A percentile compares a stretch with the other conserved stretches of the same genome.
phyloP scores from a whole-genome alignment of 2,888 invertebrate species.

The Caenorhabditis sp. region DNA sequence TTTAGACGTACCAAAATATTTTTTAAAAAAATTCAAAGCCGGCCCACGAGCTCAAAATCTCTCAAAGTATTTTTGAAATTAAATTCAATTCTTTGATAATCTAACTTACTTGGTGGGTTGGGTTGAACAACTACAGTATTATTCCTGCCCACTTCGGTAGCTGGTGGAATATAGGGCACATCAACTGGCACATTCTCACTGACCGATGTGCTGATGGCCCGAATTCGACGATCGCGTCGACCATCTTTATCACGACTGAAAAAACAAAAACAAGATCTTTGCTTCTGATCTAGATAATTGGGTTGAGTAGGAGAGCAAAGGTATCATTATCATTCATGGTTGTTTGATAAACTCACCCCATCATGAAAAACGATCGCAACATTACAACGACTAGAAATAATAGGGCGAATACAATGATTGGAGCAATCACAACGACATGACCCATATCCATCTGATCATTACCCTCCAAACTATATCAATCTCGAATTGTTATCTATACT shows the following conservation, averaged over 20 bases:
- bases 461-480: neutral
- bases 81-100: neutral
- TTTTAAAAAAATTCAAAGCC: too few relatives aligned
- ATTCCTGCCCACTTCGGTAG: too few relatives aligned
- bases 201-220: neutral
- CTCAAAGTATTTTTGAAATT: too few relatives aligned
- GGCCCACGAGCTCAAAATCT: too few relatives aligned
- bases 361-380: constrained; percentile 26
- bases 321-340: neutral
- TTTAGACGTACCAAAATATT: too few relatives aligned
- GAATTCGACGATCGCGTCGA: constrained; percentile 18
- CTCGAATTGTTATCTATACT: neutral
- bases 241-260: constrained; percentile 13
- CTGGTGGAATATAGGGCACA: neutral
- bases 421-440: constrained; percentile 37
- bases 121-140: neutral
- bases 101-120: neutral
- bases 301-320: neutral
- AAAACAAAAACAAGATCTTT: neutral
- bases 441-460: constrained; percentile 24
- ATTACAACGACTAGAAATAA: constrained; percentile 30
- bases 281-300: neutral
- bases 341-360: constrained; percentile 21
- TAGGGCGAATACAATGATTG: constrained; percentile 23
- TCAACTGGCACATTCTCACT: neutral